phyloP scores from a whole-genome alignment of 2,888 invertebrate genomes.

The Tribolium freemani region DNA sequence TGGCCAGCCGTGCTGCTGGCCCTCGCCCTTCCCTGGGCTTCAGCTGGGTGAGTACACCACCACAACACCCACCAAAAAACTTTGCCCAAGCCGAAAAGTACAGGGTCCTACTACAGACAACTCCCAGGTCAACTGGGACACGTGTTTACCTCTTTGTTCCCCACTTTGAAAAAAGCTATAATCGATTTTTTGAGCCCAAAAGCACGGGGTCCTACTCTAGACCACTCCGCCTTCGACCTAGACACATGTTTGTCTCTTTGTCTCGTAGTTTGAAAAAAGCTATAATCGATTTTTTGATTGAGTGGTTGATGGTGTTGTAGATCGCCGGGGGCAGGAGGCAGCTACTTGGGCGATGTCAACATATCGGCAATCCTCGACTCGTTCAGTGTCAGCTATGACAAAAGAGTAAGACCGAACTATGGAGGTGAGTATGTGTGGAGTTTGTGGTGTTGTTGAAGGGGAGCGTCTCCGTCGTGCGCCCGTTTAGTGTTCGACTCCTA shows the following conservation, averaged over 20 bases:
- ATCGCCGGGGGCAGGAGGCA: conserved; percentile 76
- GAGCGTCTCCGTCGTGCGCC: conserved; percentile 43
- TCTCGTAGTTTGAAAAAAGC: too few species aligned
- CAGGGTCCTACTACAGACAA: too few species aligned
- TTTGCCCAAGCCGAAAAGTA: background rate
- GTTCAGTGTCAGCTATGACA: conserved; percentile 97
- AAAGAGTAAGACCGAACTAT: conserved; percentile 99
- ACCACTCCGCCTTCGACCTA: too few species aligned
- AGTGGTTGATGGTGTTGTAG: background rate
- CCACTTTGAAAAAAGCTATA: too few species aligned
- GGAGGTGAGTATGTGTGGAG: conserved; percentile 82
- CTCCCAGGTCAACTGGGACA: too few species aligned
- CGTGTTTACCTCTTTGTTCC: too few species aligned
- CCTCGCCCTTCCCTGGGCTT: conserved; percentile 69
- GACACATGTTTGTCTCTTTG: too few species aligned
- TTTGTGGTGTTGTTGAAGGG: conserved; percentile 6
- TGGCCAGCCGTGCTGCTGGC: conserved; percentile 70
- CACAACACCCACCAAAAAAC: background rate
- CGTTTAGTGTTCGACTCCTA: background rate
- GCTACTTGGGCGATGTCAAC: conserved; percentile 93
- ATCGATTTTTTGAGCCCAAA: too few species aligned
- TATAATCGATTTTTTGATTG: background rate
- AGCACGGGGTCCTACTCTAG: too few species aligned
- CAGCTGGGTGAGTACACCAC: conserved; percentile 67
- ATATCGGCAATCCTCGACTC: conserved; percentile 96